Conservation (phyloP, 1,140 invertebrate species). For the Diorhabda carinulata region DNA sequence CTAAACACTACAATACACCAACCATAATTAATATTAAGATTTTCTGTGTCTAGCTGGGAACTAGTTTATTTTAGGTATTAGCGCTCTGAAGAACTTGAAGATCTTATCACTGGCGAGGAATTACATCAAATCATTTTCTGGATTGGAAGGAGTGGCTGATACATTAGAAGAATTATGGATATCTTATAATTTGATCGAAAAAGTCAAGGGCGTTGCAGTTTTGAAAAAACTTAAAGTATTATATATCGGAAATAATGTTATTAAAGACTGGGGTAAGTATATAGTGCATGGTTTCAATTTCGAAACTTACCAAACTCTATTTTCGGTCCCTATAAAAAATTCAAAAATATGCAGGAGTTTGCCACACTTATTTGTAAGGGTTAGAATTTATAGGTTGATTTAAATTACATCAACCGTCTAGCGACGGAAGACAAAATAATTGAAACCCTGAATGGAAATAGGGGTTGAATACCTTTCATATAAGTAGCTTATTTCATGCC, state of each 20-base stretch:
- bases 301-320: too few relatives aligned
- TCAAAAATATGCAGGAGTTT: neutral
- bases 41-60: too few relatives aligned
- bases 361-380: too few relatives aligned
- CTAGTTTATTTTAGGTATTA: constrained; percentile 51
- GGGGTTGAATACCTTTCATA: too few relatives aligned
- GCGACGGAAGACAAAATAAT: too few relatives aligned
- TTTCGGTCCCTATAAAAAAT: neutral
- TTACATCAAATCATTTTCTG: constrained; percentile 83
- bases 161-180: constrained; percentile 90
- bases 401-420: too few relatives aligned
- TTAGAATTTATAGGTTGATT: too few relatives aligned
- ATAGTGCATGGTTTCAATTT: too few relatives aligned
- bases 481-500: too few relatives aligned
- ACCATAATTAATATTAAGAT: too few relatives aligned
- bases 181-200: constrained; percentile 92
- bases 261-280: constrained; percentile 72
- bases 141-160: constrained; percentile 79
- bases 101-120: constrained; percentile 85
- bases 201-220: constrained; percentile 80
- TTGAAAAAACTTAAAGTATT: constrained; percentile 79
- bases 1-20: too few relatives aligned
- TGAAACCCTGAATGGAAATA: too few relatives aligned
- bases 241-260: constrained; percentile 84
- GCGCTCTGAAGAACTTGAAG: constrained; percentile 75